These are phyloP conservation scores for Adelphocoris suturalis DNA, from an alignment of 2,888 invertebrate species.

Conservation along the genomic window DNA sequence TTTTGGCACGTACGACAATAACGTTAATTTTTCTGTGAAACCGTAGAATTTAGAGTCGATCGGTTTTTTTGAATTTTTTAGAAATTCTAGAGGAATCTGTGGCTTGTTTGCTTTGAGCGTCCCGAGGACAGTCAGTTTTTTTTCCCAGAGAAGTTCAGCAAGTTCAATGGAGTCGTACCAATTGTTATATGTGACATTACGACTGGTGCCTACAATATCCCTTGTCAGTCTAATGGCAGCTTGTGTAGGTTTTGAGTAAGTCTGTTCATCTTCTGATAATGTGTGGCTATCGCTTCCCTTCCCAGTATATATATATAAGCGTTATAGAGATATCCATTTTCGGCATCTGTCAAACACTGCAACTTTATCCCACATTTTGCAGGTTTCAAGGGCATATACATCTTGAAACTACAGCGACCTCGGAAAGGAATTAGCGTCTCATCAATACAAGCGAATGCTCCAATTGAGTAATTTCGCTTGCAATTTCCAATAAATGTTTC, in stretches of 20 bases:
- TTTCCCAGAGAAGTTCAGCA: not conserved
- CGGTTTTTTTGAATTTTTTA: not conserved
- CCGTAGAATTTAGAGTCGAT: too few relatives aligned
- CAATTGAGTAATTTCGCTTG: not conserved
- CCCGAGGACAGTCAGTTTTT: not conserved
- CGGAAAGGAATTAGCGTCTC: not conserved
- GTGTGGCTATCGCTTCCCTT: conserved; percentile 2
- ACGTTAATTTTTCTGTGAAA: conserved; percentile 17
- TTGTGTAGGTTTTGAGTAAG: not conserved
- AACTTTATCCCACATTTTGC: not conserved
- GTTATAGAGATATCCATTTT: not conserved
- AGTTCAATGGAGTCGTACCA: conserved; percentile 77
- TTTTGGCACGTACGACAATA: conserved; percentile 73
- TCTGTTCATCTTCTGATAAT: not conserved
- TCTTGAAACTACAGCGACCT: not conserved
- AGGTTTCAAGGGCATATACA: not conserved
- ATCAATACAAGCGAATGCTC: not conserved
- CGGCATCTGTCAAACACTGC: not conserved
- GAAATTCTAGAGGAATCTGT: too few relatives aligned
- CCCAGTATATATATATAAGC: conserved; percentile 14
- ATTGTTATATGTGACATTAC: conserved; percentile 77
- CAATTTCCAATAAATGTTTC: not conserved
- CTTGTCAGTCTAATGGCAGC: not conserved
- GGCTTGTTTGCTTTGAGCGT: not conserved
- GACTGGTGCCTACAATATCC: conserved; percentile 76